phyloP scores from a whole-genome alignment of 1,140 invertebrate species.

The Psix sp. region DNA sequence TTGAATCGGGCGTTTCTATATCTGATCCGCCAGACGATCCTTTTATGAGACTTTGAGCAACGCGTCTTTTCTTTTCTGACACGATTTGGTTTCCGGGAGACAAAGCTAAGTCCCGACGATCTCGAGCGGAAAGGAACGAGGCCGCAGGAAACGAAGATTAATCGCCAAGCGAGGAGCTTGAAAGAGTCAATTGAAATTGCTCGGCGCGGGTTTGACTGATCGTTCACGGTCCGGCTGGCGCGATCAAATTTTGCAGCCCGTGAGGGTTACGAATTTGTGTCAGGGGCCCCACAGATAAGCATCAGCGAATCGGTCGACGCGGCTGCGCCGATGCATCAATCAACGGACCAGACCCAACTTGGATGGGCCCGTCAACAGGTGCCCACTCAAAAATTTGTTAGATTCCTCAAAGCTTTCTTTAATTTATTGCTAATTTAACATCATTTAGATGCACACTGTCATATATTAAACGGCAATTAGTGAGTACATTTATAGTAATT shows the following conservation, averaged over 20 bases:
- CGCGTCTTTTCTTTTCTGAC: constrained; percentile 49
- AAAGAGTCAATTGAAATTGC: constrained; percentile 62
- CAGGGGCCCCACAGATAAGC: constrained; percentile 35
- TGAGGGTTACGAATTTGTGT: constrained; percentile 52
- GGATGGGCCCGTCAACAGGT: no score
- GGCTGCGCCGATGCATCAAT: constrained; percentile 47
- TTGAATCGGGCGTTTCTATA: no score
- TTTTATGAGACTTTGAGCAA: constrained; percentile 58
- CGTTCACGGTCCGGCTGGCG: constrained; percentile 54
- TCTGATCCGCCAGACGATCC: constrained; percentile 33
- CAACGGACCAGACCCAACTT: no score
- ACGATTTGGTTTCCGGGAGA: constrained; percentile 53
- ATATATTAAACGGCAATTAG: no score
- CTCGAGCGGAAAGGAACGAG: constrained; percentile 39
- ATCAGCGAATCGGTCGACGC: constrained; percentile 29
- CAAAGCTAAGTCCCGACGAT: constrained; percentile 49
- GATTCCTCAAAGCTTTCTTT: no score
- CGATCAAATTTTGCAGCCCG: constrained; percentile 58
- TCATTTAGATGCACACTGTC: no score
- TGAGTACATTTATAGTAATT: no score
- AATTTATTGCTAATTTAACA: no score
- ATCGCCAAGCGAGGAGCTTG: constrained; percentile 51
- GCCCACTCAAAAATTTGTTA: no score
- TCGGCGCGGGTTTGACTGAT: constrained; percentile 60
- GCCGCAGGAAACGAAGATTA: constrained; percentile 58